phyloP scores from a whole-genome alignment of 2,888 invertebrate genomes.

The Eumerus sabulonum region DNA sequence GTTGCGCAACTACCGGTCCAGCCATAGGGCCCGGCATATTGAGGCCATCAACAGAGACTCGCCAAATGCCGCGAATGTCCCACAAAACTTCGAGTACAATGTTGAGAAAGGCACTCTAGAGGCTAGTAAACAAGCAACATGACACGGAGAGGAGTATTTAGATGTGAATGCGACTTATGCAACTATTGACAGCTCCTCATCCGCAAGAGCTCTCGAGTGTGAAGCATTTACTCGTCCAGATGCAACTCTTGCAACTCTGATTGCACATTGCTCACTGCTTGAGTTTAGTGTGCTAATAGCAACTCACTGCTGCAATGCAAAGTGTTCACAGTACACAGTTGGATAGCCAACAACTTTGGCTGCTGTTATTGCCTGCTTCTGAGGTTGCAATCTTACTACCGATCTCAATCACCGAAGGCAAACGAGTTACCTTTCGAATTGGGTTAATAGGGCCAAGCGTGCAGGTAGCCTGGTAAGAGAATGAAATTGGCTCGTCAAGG shows the following conservation, averaged over 20 bases:
- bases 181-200: not conserved
- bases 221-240: not conserved
- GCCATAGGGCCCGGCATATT: constrained; percentile 12
- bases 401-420: constrained; percentile 52
- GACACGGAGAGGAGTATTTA: no score
- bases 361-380: constrained; percentile 10
- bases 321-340: constrained; percentile 17
- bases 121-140: not conserved
- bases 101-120: constrained; percentile 26
- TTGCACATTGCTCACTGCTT: constrained; percentile 3
- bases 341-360: constrained; percentile 57
- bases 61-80: not conserved
- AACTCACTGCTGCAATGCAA: constrained; percentile 27
- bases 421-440: constrained; percentile 58
- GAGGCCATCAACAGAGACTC: constrained; percentile 7
- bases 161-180: constrained; percentile 27
- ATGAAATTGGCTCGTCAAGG: constrained; percentile 41
- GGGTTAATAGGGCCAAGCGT: constrained; percentile 62
- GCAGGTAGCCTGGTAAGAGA: constrained; percentile 66
- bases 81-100: not conserved
- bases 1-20: constrained; percentile 26
- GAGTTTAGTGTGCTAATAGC: constrained; percentile 56
- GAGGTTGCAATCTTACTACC: not conserved
- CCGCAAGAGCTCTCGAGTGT: not conserved
- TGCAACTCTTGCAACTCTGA: not conserved